Base-by-base conservation (phyloP, 2,797 vertebrate species). In the Gila robusta region DNA sequence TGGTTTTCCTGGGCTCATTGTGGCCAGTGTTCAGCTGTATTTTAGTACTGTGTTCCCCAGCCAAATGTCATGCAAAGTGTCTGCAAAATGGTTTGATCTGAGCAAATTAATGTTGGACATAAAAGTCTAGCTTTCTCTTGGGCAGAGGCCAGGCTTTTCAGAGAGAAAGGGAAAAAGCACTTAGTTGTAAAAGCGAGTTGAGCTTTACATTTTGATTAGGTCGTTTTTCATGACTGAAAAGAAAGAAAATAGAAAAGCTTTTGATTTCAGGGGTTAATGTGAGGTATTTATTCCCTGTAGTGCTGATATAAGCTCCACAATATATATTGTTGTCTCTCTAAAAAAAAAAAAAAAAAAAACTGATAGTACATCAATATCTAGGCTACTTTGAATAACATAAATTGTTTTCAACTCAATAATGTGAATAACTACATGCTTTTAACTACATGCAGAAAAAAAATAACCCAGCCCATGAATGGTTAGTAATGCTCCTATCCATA, bases 21-120 rank as follows among this genome's bases (percentile, higher is more conserved):
- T 66, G 66, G 83, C 41, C 80, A 83, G 73, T 82, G 79, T 87
- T 74, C 84, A 83, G 64, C 72, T 81, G 76, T 80, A 82, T 79
- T 76, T 69, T 78, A 82, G 64, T 69, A 23, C 85, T 86, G 79
- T 77, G 85, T 88, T 82, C 66, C 70, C 26, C 76, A 84, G 71
- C 69, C 89, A 85, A 87, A 54, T 73, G 35, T 86, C 77, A 70
- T 86, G 83, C 90, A 79, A 90, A 87, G 89, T 85, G 87, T 87
- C 82, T 82, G 86, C 59, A 78, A 74, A 83, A 70, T 79, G 59
- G 76, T 84, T 83, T 79, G 87, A 89, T 90, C 85, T 81, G 82
- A 83, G 82, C 84, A 91, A 91, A 91, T 91, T 82, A 89, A 88
- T 87, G 81, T 86, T 87, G 87, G 80, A 87, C 87, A 89, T 90